Base-by-base conservation (phyloP, 2,797 vertebrate genomes). In the Capromys pilorides region DNA sequence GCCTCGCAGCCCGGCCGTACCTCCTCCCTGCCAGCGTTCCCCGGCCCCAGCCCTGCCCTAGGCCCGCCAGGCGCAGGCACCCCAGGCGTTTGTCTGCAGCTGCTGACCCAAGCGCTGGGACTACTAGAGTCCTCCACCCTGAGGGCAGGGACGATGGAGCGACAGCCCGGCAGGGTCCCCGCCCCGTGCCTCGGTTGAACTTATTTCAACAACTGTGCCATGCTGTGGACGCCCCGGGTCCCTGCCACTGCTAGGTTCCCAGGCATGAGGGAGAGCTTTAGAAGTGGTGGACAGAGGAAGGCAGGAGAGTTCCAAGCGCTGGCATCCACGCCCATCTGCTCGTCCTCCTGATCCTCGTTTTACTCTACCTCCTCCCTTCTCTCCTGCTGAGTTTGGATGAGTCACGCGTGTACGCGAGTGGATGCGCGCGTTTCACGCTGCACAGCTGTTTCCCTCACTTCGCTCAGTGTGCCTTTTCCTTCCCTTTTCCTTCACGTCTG, bases 401-500 rank as follows among this genome's bases (percentile, higher is more conserved):
- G 93, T 28, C 2, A 67, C 86, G 95, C 92, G 62, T 73, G 96
- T 59, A 2, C 69, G 91, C n/a, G 87, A 86, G 94, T 36, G 90
- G 57, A 41, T 19, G 91, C 6, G 93, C 2, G 94, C 49, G 89
- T 84, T 84, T 96, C 95, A 87, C 96, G 67, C 96, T 97, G 96
- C 97, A 61, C 62, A 19, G 96, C 97, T 57, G 78, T 98, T 97
- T 97, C 98, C 97, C 98, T 96, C 98, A 93, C 98, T 97, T 98
- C 62, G 98, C 98, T 98, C 98, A 98, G 98, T 97, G 94, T 98
- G 97, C 97, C 98, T 98, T 98, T 98, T 98, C 98, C 98, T 98
- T 98, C 98, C 98, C 97, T 98, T 98, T 98, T 98, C 98, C 98
- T 98, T 98, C 98, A 97, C 98, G 95, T 98, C 98, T 98, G 97